A percentile compares a stretch with the other conserved stretches of the same genome.
Conservation (phyloP, 2,797 vertebrate genomes). For the Pangasius krempfi region DNA sequence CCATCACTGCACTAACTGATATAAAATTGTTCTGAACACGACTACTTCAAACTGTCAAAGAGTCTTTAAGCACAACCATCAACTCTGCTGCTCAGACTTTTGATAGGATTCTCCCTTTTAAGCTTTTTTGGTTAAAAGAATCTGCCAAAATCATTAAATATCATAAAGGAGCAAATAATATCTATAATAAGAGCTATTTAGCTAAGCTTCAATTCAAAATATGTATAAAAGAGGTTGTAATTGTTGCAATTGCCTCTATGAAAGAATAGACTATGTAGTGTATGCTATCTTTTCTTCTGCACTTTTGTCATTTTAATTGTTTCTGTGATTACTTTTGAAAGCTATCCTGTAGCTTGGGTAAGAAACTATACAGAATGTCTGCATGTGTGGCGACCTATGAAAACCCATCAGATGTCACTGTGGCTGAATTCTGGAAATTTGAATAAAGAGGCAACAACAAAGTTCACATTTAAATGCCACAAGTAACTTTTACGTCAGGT, state of each 20-base stretch:
- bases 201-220: not conserved
- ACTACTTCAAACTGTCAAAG: not conserved
- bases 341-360: not conserved
- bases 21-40: not conserved
- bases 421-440: not conserved
- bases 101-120: not conserved
- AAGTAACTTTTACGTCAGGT: not conserved
- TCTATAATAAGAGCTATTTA: not conserved
- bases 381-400: not conserved
- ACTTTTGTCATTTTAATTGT: not conserved
- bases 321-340: not conserved
- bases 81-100: not conserved
- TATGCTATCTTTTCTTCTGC: not conserved
- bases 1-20: not conserved
- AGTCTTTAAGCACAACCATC: not conserved
- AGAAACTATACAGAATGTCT: not conserved
- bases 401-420: not conserved
- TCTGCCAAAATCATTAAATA: not conserved
- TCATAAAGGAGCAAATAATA: not conserved
- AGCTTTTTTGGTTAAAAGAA: not conserved
- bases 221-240: not conserved
- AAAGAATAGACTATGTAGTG: not conserved
- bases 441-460: not conserved
- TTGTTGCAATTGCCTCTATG: not conserved
- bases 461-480: not conserved